Percentiles rank a stretch among this genome's conserved stretches.
These are phyloP conservation scores for Bruchidius siliquastri DNA, from an alignment of 2,888 invertebrate genomes.

Conservation along the genomic window DNA sequence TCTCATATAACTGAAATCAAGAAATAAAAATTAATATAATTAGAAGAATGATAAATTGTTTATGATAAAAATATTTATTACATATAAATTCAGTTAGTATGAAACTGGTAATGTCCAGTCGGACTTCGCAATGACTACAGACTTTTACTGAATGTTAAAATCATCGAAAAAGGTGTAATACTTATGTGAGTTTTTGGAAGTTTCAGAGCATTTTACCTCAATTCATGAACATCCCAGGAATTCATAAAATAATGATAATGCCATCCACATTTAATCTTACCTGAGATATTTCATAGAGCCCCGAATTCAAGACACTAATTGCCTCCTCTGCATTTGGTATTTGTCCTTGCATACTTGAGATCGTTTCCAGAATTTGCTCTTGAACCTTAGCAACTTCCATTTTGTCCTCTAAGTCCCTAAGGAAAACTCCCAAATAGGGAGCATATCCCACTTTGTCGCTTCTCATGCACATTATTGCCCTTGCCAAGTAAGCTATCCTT, in stretches of 20 bases:
- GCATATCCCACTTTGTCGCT: constrained; percentile 75
- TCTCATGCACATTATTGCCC: constrained; percentile 93
- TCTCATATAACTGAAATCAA: constrained; percentile 69
- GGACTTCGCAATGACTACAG: too few species aligned
- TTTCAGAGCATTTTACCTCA: too few species aligned
- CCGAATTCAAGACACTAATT: constrained; percentile 69
- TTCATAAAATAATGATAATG: too few species aligned
- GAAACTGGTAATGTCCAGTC: too few species aligned
- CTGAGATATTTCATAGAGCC: constrained; percentile 82
- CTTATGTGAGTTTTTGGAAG: too few species aligned
- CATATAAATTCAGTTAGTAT: too few species aligned
- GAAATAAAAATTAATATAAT: constrained; percentile 3
- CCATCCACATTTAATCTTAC: too few species aligned
- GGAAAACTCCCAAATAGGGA: constrained; percentile 68
- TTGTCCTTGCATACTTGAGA: constrained; percentile 52
- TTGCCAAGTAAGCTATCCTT: constrained; percentile 84
- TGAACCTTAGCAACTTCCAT: constrained; percentile 87
- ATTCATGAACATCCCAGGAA: too few species aligned
- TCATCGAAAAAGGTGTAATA: too few species aligned
- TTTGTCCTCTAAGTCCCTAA: constrained; percentile 88
- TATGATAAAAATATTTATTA: too few species aligned
- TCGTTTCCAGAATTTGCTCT: constrained; percentile 63
- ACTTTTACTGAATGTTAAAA: too few species aligned
- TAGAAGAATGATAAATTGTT: too few species aligned
- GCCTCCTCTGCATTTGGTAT: constrained; percentile 50